A percentile compares a stretch with the other conserved stretches of the same genome.
Evolutionary conservation across 1,140 invertebrate genomes (phyloP).

Genomic region (Asbolus verrucosus): DNA sequence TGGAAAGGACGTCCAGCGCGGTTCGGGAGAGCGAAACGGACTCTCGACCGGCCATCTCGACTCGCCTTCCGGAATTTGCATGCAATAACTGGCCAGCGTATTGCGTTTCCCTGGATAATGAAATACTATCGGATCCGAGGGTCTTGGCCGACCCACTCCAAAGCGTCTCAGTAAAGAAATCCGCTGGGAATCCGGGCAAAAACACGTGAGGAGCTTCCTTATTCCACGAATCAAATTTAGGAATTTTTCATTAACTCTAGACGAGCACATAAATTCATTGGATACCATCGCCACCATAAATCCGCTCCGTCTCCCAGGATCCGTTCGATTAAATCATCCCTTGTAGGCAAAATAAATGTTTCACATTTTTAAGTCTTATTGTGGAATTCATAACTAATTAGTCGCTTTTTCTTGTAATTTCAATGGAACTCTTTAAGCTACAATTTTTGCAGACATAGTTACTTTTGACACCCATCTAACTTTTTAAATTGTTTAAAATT

Average conservation of each 20-base stretch:
- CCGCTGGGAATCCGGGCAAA: constrained; percentile 35
- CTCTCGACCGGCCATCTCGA: constrained; percentile 46
- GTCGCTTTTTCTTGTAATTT: too few relatives aligned
- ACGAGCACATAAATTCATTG: too few relatives aligned
- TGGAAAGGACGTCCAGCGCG: constrained; percentile 53
- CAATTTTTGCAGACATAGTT: too few relatives aligned
- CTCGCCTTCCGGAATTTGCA: constrained; percentile 58
- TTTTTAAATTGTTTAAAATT: too few relatives aligned
- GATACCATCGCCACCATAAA: too few relatives aligned
- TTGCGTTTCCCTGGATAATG: constrained; percentile 48
- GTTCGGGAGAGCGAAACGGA: constrained; percentile 41
- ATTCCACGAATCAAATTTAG: constrained; percentile 17
- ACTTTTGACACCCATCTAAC: too few relatives aligned
- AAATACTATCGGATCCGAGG: constrained; percentile 50
- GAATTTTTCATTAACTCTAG: constrained; percentile 35
- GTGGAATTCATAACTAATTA: too few relatives aligned
- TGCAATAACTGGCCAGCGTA: constrained; percentile 59
- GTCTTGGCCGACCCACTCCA: constrained; percentile 3
- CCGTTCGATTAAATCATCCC: too few relatives aligned
- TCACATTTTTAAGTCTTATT: too few relatives aligned
- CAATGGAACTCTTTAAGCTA: too few relatives aligned
- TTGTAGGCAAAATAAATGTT: too few relatives aligned
- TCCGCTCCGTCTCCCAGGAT: too few relatives aligned
- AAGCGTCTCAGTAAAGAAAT: constrained; percentile 10
- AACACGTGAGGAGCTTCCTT: constrained; percentile 34